phyloP scores from a whole-genome alignment of 1,140 invertebrate genomes.

The Drosophila asahinai region DNA sequence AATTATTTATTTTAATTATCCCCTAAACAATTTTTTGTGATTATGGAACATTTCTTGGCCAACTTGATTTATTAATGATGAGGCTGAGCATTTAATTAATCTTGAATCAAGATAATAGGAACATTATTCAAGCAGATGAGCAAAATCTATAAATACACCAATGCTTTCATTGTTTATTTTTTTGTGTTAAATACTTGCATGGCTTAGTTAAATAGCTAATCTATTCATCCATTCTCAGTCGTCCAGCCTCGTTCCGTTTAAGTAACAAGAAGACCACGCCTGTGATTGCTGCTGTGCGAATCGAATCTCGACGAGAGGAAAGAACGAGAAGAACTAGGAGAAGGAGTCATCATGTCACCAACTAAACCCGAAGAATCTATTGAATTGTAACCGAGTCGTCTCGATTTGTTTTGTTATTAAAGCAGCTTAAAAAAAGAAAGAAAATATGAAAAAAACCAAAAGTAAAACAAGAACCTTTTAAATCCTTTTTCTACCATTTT shows the following conservation, averaged over 20 bases:
- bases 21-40: no score
- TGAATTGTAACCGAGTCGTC: constrained; percentile 63
- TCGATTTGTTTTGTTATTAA: constrained; percentile 69
- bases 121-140: constrained; percentile 3
- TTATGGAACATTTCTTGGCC: background rate
- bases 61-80: constrained; percentile 12
- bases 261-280: constrained; percentile 86
- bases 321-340: constrained; percentile 40
- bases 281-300: constrained; percentile 87
- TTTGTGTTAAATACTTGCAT: no score
- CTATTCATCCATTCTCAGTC: constrained; percentile 84
- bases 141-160: background rate
- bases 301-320: constrained; percentile 63
- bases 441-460: constrained; percentile 47
- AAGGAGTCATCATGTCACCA: constrained; percentile 41
- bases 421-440: constrained; percentile 55
- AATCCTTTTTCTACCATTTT: constrained; percentile 7
- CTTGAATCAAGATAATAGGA: background rate
- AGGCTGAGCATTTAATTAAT: constrained; percentile 1
- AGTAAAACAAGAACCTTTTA: constrained; percentile 34
- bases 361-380: constrained; percentile 34
- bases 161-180: background rate
- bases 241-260: constrained; percentile 89
- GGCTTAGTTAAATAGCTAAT: background rate
- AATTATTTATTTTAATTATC: background rate